phyloP scores from a whole-genome alignment of 2,113 vertebrate genomes.

The Silurus meridionalis region DNA sequence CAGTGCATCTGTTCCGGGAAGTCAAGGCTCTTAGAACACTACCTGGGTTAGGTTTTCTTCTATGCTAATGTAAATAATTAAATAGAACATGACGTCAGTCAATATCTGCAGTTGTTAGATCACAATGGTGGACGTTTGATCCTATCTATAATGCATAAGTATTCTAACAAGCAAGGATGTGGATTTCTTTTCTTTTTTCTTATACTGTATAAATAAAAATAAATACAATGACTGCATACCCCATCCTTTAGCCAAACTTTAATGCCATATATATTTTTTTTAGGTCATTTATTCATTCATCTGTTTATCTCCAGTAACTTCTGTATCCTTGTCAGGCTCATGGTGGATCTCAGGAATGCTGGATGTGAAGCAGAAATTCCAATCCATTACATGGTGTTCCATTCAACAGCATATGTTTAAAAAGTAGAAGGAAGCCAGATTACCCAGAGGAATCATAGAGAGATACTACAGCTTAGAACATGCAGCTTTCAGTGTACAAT shows the following conservation, averaged over 20 bases:
- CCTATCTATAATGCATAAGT: not conserved
- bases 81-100: not conserved
- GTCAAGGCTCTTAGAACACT: constrained; percentile 37
- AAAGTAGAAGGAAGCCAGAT: not conserved
- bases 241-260: not conserved
- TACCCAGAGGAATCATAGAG: not conserved
- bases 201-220: not conserved
- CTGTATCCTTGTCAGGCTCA: not conserved
- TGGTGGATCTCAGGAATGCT: not conserved
- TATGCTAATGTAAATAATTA: not conserved
- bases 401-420: not conserved
- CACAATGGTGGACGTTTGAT: not conserved
- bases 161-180: not conserved
- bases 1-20: constrained; percentile 69
- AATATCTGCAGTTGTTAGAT: not conserved
- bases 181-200: not conserved
- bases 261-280: not conserved
- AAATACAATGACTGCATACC: not conserved
- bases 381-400: not conserved
- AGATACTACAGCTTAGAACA: not conserved
- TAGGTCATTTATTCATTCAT: not conserved
- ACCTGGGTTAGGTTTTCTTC: constrained; percentile 8
- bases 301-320: not conserved
- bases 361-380: not conserved
- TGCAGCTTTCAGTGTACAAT: not conserved